A percentile compares a stretch with the other conserved stretches of the same genome.
These are phyloP conservation scores for Eira barbara DNA, from an alignment of 2,113 vertebrate species.

Conservation along the genomic window DNA sequence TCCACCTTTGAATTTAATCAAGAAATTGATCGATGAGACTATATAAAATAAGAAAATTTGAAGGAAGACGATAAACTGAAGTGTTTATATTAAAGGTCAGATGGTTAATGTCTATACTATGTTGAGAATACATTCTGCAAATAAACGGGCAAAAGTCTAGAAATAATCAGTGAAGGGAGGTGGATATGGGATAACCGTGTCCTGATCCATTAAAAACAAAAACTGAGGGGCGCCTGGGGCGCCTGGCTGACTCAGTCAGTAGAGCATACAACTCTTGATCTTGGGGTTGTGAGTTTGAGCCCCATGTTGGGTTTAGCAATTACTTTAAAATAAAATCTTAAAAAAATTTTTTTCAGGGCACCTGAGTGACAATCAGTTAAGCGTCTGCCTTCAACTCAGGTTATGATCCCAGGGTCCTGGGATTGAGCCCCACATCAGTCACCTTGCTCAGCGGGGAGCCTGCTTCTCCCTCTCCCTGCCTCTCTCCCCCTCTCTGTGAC, in stretches of 20 bases:
- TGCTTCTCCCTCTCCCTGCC: too few relatives aligned
- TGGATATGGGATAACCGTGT: neutral
- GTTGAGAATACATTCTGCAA: neutral
- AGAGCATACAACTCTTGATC: neutral
- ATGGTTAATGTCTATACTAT: neutral
- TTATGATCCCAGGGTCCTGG: neutral
- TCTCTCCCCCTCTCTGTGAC: too few relatives aligned
- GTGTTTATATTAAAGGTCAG: neutral
- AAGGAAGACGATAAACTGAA: neutral
- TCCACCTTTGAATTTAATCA: neutral
- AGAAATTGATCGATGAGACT: neutral
- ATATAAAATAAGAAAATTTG: neutral
- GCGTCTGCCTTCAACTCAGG: neutral
- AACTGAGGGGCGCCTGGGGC: neutral
- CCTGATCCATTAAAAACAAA: neutral
- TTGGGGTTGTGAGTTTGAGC: too few relatives aligned
- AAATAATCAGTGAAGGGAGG: neutral
- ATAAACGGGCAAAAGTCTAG: neutral
- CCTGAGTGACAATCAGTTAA: neutral
- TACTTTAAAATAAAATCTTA: too few relatives aligned
- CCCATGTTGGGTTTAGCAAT: too few relatives aligned
- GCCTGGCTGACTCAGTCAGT: neutral
- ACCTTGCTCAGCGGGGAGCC: neutral
- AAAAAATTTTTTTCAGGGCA: too few relatives aligned
- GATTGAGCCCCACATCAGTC: neutral